These are phyloP conservation scores for Pomacea canaliculata DNA, from an alignment of 2,888 invertebrate species.

Conservation along the genomic window DNA sequence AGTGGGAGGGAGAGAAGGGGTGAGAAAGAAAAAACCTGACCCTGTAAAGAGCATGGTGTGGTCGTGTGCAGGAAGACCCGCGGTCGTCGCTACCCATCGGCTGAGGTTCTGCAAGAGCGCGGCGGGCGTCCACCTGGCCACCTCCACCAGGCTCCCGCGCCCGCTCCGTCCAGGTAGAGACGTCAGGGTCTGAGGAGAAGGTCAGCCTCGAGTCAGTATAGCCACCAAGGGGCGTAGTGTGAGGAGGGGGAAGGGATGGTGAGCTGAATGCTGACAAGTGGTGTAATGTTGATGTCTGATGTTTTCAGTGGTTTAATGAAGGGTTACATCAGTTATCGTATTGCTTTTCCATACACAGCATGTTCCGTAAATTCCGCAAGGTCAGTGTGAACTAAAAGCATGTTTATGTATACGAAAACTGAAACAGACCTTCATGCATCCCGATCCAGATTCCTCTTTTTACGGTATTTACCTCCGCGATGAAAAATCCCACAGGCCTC, in stretches of 20 bases:
- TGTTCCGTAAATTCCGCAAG: too few species aligned
- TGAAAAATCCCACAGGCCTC: constrained; percentile 17
- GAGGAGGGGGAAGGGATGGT: neutral
- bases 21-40: constrained; percentile 25
- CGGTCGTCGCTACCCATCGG: constrained; percentile 37
- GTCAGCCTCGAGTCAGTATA: neutral
- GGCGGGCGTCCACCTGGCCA: constrained; percentile 21
- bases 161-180: constrained; percentile 26
- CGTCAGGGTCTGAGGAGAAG: constrained; percentile 14
- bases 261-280: neutral
- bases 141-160: constrained; percentile 13
- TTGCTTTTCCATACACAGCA: too few species aligned
- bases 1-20: too few species aligned
- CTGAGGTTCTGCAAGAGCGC: constrained; percentile 14
- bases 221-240: neutral
- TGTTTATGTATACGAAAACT: too few species aligned
- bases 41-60: constrained; percentile 55
- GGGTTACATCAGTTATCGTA: too few species aligned
- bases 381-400: too few species aligned
- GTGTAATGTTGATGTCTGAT: too few species aligned
- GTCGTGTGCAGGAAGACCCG: constrained; percentile 41
- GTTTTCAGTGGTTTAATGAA: too few species aligned
- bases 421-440: too few species aligned
- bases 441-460: too few species aligned
- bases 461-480: constrained; percentile 10